Evolutionary conservation across 2,888 invertebrate genomes (phyloP).

Genomic region (Plutella xylostella): DNA sequence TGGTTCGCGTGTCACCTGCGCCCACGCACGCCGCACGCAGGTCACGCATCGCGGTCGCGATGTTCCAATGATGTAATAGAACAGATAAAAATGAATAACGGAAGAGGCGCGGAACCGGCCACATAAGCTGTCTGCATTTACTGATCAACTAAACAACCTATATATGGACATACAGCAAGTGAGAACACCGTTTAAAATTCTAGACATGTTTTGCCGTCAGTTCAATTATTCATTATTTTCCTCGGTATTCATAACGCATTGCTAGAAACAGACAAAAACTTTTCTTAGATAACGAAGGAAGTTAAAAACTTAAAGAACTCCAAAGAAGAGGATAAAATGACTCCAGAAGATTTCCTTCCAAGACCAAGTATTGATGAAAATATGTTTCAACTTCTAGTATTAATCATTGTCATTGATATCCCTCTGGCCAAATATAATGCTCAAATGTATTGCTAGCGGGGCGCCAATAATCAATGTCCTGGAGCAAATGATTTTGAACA

Average conservation of each 20-base stretch:
- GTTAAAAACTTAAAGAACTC: slow-evolving; percentile 21
- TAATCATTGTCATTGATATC: too few species aligned
- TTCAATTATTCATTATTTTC: slow-evolving; percentile 39
- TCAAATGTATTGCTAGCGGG: too few species aligned
- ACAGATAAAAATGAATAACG: slow-evolving; percentile 47
- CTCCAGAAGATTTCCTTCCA: slow-evolving; percentile 31
- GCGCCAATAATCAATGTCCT: too few species aligned
- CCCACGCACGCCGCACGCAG: slow-evolving; percentile 49
- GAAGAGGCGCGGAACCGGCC: slow-evolving; percentile 51
- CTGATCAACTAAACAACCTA: slow-evolving; percentile 25
- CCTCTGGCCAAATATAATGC: too few species aligned
- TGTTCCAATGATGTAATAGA: slow-evolving; percentile 52
- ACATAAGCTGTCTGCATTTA: slow-evolving; percentile 20
- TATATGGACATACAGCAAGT: slow-evolving; percentile 9
- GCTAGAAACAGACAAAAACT: slow-evolving; percentile 20
- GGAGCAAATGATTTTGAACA: too few species aligned
- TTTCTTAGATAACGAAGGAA: slow-evolving; percentile 28
- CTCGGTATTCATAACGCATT: slow-evolving; percentile 31
- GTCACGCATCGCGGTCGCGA: slow-evolving; percentile 41
- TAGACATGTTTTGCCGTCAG: slow-evolving; percentile 25
- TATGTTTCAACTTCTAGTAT: too few species aligned
- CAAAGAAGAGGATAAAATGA: slow-evolving; percentile 33
- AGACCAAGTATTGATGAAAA: slow-evolving; percentile 26
- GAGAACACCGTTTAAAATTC: slow-evolving; percentile 28
- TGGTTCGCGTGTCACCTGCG: slow-evolving; percentile 60